Evolutionary conservation across 1,140 invertebrate species (phyloP).

Genomic region (Drosophila bocki): DNA sequence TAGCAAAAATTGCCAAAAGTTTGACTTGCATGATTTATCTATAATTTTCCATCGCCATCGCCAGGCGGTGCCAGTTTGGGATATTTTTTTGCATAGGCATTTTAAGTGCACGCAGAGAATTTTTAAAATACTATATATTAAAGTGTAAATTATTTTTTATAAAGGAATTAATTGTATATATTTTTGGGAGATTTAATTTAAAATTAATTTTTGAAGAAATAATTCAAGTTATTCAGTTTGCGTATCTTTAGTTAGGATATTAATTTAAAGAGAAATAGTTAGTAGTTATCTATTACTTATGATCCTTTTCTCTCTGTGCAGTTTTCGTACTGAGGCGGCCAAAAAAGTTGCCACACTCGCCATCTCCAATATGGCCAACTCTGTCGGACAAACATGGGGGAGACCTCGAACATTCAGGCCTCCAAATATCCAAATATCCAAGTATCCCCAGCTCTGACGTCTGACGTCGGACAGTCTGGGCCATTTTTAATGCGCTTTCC

Average conservation of each 20-base stretch:
- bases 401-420: conserved; percentile 45
- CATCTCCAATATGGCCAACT: conserved; percentile 76
- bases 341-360: conserved; percentile 56
- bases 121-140: background rate
- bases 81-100: conserved; percentile 29
- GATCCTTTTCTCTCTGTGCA: conserved; percentile 14
- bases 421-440: conserved; percentile 31
- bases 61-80: conserved; percentile 59
- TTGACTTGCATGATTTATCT: conserved; percentile 84
- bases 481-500: conserved; percentile 77
- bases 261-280: background rate
- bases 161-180: no score
- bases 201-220: no score
- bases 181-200: no score
- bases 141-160: no score
- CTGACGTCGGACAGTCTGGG: conserved; percentile 65
- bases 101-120: conserved; percentile 3
- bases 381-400: conserved; percentile 61
- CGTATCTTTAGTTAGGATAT: background rate
- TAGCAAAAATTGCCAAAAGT: conserved; percentile 82
- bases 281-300: background rate
- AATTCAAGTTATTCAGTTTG: background rate
- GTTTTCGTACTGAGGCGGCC: conserved; percentile 23
- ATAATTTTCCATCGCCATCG: conserved; percentile 77
- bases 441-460: conserved; percentile 34